Evolutionary conservation across 2,113 vertebrate genomes (phyloP), one percentile per base, ranked within the genome.

Genomic region (Centrocercus urophasianus): DNA sequence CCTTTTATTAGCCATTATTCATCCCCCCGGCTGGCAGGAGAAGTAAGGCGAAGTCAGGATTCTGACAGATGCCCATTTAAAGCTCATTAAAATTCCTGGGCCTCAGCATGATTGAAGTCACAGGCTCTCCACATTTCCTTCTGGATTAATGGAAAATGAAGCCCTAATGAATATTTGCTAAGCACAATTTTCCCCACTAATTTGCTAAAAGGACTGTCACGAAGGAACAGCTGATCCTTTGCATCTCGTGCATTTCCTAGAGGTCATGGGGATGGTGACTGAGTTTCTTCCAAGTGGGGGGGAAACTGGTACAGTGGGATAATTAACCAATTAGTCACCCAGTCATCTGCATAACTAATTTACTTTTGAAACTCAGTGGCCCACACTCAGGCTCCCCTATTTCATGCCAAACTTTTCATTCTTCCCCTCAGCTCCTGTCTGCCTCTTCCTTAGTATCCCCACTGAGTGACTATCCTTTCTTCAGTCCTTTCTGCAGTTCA

Each of bases 61-160:
- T 94, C 95, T 97, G 97, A 97, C 97, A 97, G 97, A 97, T 97
- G 96, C 96, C 97, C 97, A 97, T 97, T 98, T 98, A 96, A 96
- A 98, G 93, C 96, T 96, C 97, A 97, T 97, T 97, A 97, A 97
- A 97, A 97, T 97, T 96, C 95, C 92, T 95, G 93, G 91, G 96
- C 93, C 95, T 97, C 94, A 95, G 96, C 75, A 28, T 97, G 96
- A 97, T 96, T 94, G 95, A 97, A 96, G 94, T 96, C 94, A 96
- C 92, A 94, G 94, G 84, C 95, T 92, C 87, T 91, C 87, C 95
- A 94, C 96, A 95, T 97, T 97, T 97, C 95, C 90, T 96, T 95
- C 96, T 93, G 93, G 95, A 97, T 97, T 97, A 97, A 97, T 97
- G 95, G 95, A 93, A 97, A 97, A 97, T 94, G 96, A 96, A 97